Evolutionary conservation across 2,113 vertebrate genomes (phyloP), one percentile per base, ranked within the genome.

Genomic region (Tylochromis polylepis): DNA sequence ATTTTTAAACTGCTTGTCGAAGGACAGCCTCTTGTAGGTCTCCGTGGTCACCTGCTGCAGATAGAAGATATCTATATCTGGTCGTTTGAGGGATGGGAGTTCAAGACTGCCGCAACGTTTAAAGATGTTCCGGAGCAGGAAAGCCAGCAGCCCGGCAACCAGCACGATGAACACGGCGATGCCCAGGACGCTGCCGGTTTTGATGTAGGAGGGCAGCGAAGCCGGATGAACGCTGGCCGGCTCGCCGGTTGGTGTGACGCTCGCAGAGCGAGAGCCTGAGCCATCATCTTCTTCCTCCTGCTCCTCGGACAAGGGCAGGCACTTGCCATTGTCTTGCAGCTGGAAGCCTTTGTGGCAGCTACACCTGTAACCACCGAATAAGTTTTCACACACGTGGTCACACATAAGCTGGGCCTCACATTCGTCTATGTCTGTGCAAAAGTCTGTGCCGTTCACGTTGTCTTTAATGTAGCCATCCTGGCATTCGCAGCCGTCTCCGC

Each of bases 1-100:
- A 1, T 22, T 87, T 84, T 78, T 89, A 2, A 18, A 29, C 29
- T 80, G 87, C 38, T 86, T 91, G 78, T 95, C 92, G 1, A 91
- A 84, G 5, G 93, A 91, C 2, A 95, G 4, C 55, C 82, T 92
- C 87, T 95, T 94, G 22, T 95, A 95, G 0, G 93, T 95, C 11
- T 95, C 95, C 1, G 94, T 91, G 78, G 87, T 93, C 65, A 94
- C 92, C 85, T 95, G 95, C 83, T 95, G 94, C 92, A 95, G 89
- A 34, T 94, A 86, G 88, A 94, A 94, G 4, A 93, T 90, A 4
- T 95, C 90, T 0, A 94, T 84, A 11, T 94, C 89, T 4, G 79
- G 41, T 3, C 34, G 72, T 57, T 83, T 91, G 24, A 95, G 1
- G 27, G 90, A n/a, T 1, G 81, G 2, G 1, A 95, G 46, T 3